Percentiles rank a stretch among this genome's conserved stretches.
Conservation (phyloP, 35 echinoderm and acorn worm genomes). For the Diadema setosum region DNA sequence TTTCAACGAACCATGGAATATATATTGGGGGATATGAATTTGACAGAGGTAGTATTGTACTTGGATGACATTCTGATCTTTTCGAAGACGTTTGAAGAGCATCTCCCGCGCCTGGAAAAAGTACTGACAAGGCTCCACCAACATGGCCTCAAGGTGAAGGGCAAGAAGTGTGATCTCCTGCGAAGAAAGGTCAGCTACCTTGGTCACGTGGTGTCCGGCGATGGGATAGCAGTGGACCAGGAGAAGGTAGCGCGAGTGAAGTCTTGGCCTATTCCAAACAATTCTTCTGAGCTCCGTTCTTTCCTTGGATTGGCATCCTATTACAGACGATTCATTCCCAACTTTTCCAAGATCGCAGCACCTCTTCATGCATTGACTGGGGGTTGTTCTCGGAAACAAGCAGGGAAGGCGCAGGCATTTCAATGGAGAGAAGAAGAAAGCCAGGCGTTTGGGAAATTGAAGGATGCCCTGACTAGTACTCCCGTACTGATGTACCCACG, state of each 20-base stretch:
- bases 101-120: slow-evolving; percentile 15
- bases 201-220: slow-evolving; percentile 12
- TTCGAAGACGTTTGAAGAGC: slow-evolving; percentile 39
- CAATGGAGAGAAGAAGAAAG: background rate
- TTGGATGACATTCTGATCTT: slow-evolving; percentile 64
- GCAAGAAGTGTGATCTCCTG: background rate
- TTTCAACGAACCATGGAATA: slow-evolving; percentile 58
- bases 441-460: background rate
- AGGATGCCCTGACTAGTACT: background rate
- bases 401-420: background rate
- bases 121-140: slow-evolving; percentile 23
- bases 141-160: slow-evolving; percentile 38
- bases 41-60: slow-evolving; percentile 28
- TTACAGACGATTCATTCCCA: slow-evolving; percentile 30
- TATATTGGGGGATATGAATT: slow-evolving; percentile 47
- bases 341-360: background rate
- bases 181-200: background rate
- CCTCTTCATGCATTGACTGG: background rate
- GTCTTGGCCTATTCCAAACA: slow-evolving; percentile 4
- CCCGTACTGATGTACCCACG: background rate
- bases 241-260: slow-evolving; percentile 9
- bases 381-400: background rate
- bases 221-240: slow-evolving; percentile 34
- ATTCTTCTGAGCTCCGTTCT: background rate
- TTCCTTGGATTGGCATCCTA: slow-evolving; percentile 55